Conservation (phyloP, 2,113 vertebrate genomes). For the Austrofundulus limnaeus region DNA sequence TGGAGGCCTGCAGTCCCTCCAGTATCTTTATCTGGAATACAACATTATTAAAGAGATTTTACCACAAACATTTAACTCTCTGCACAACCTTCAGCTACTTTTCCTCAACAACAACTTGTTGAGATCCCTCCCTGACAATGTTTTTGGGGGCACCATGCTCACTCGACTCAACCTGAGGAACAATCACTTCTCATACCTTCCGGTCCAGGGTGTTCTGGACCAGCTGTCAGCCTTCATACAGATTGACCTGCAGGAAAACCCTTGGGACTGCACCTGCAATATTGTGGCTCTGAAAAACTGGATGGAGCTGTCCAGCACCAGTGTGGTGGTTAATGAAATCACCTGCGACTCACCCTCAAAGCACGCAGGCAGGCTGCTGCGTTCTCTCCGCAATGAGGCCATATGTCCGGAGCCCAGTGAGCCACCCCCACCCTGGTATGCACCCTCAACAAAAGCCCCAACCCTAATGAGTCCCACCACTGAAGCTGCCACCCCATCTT, state of each 20-base stretch:
- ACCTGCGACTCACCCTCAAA: constrained; percentile 93
- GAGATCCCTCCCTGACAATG: constrained; percentile 87
- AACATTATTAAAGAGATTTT: constrained; percentile 97
- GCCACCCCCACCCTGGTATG: constrained; percentile 58
- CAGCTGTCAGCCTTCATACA: constrained; percentile 96
- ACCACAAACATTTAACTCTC: constrained; percentile 88
- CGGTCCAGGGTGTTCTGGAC: constrained; percentile 93
- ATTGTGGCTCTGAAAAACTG: constrained; percentile 95
- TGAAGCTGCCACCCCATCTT: constrained; percentile 61
- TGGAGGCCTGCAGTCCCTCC: constrained; percentile 89
- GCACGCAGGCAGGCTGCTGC: constrained; percentile 90
- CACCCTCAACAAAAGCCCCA: constrained; percentile 79
- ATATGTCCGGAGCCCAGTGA: constrained; percentile 90
- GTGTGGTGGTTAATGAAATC: constrained; percentile 94
- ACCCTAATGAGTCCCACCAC: constrained; percentile 83
- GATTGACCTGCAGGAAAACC: constrained; percentile 98
- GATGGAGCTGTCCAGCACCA: constrained; percentile 91
- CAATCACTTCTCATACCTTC: constrained; percentile 95
- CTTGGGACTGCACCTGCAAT: constrained; percentile 96
- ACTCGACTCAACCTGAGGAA: constrained; percentile 95
- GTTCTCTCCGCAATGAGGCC: constrained; percentile 90
- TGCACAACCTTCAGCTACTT: constrained; percentile 92
- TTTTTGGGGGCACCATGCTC: constrained; percentile 92
- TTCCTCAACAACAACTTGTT: constrained; percentile 98
- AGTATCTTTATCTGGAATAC: constrained; percentile 98